Conservation (phyloP, 2,113 vertebrate genomes). For the Hydrolagus affinis region DNA sequence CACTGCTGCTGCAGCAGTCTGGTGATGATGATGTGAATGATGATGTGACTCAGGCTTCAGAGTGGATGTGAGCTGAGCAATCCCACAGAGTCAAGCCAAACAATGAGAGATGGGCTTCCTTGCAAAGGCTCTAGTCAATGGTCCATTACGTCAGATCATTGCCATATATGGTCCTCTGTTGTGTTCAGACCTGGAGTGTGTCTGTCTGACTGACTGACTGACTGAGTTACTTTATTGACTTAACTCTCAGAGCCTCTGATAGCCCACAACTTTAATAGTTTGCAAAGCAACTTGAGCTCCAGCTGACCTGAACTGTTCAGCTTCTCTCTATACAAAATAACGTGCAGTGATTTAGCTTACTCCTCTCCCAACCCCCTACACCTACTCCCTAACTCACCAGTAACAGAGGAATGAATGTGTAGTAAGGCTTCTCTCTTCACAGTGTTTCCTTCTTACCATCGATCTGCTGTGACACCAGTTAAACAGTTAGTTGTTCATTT, state of each 20-base stretch:
- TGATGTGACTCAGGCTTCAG: constrained; percentile 40
- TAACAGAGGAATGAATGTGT: constrained; percentile 36
- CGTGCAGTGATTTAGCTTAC: too few relatives aligned
- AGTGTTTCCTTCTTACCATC: constrained; percentile 46
- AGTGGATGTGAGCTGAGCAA: constrained; percentile 67
- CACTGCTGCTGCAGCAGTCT: too few relatives aligned
- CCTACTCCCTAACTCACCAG: too few relatives aligned
- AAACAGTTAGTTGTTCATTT: constrained; percentile 12
- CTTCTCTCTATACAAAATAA: too few relatives aligned
- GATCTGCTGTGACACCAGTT: constrained; percentile 37
- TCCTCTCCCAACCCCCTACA: too few relatives aligned
- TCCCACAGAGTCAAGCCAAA: constrained; percentile 75
- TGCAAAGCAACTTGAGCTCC: too few relatives aligned
- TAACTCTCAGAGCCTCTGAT: constrained; percentile 43
- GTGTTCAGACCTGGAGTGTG: constrained; percentile 52
- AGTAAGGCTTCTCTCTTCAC: constrained; percentile 31
- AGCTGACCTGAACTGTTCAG: too few relatives aligned
- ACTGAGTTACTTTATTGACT: constrained; percentile 43
- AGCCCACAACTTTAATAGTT: too few relatives aligned
- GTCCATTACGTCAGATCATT: constrained; percentile 88
- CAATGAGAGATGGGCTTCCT: constrained; percentile 77
- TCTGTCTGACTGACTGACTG: constrained; percentile 46
- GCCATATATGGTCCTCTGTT: constrained; percentile 82
- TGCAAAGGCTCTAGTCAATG: constrained; percentile 70
- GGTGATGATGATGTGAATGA: too few relatives aligned